Evolutionary conservation across 2,888 invertebrate genomes (phyloP), one percentile per base, ranked within the genome.

Genomic region (Campaea margaritaria): DNA sequence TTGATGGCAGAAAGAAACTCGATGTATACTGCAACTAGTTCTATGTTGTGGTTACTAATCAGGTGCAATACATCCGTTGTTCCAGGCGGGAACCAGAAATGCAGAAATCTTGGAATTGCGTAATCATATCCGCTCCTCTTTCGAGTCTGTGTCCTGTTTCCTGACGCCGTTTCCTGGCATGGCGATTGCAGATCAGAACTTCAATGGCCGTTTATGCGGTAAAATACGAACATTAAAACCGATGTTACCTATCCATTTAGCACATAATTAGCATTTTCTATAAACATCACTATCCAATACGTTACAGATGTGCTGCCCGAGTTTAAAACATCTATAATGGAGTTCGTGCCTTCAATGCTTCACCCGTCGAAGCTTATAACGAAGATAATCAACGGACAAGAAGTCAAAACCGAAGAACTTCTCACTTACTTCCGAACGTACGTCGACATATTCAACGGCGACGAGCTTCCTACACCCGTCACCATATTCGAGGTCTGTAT

Each of bases 81-180:
- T 16, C 14, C 53, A 34, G 34, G 46, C 56, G 48, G 28, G 31
- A 21, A 46, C 27, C 5, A 54, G 57, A 10, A 58, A 55, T 1
- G n/a, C 94, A 1, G 98, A 98, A 83, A 87, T 98, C 59, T 97
- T 97, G 79, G 96, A 97, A 52, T 87, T 96, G 41, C 93, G 98
- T 43, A 94, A 94, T 76, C 97, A 98, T 82, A 98, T 99, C 68
- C 96, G 4, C 97, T 59, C 54, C 39, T 66, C 98, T 85, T 99
- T 99, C 87, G 94, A 96, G 45, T 95, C 96, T 75, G 97, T 98
- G 66, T 95, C 96, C 34, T 98, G 98, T 81, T 98, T 97, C 86
- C 90, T 99, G 57, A 95, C 99, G 96, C 99, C 99, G 11, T 98
- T 99, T 93, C 99, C 99, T 0, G 98, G 99, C 27, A 93, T 98